These are phyloP conservation scores for Sphecodes monilicornis DNA, from an alignment of 2,888 invertebrate genomes.

Conservation along the genomic window DNA sequence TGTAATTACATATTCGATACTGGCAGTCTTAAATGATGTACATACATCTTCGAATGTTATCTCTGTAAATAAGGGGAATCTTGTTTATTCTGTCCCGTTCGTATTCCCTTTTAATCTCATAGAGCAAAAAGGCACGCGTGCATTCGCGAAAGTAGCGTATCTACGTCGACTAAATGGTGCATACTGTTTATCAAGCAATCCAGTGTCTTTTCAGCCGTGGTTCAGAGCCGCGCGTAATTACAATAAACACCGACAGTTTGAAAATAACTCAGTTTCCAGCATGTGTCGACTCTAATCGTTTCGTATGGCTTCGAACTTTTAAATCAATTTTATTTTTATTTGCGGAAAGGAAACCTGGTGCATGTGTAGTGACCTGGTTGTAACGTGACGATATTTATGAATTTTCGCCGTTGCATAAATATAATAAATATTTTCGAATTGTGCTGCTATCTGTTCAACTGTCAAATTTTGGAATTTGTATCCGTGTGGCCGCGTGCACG, in stretches of 20 bases:
- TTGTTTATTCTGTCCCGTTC: slow-evolving; percentile 59
- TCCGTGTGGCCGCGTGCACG: neutral
- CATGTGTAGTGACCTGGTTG: too few relatives aligned
- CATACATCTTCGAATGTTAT: slow-evolving; percentile 54
- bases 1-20: slow-evolving; percentile 1
- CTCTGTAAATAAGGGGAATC: slow-evolving; percentile 51
- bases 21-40: neutral
- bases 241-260: slow-evolving; percentile 22
- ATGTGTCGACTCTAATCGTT: neutral
- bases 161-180: slow-evolving; percentile 49
- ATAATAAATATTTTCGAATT: slow-evolving; percentile 29
- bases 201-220: slow-evolving; percentile 32
- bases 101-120: slow-evolving; percentile 55
- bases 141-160: slow-evolving; percentile 32
- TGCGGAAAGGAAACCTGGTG: neutral
- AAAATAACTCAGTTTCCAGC: slow-evolving; percentile 41
- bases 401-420: neutral
- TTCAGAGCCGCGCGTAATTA: slow-evolving; percentile 22
- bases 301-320: slow-evolving; percentile 34
- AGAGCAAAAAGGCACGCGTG: slow-evolving; percentile 34
- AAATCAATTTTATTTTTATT: slow-evolving; percentile 7
- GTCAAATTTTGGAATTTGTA: slow-evolving; percentile 19
- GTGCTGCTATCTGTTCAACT: slow-evolving; percentile 22
- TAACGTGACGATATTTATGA: neutral
- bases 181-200: slow-evolving; percentile 56